Evolutionary conservation across 2,797 vertebrate genomes (phyloP), one percentile per base, ranked within the genome.

Genomic region (Acridotheres tristis): DNA sequence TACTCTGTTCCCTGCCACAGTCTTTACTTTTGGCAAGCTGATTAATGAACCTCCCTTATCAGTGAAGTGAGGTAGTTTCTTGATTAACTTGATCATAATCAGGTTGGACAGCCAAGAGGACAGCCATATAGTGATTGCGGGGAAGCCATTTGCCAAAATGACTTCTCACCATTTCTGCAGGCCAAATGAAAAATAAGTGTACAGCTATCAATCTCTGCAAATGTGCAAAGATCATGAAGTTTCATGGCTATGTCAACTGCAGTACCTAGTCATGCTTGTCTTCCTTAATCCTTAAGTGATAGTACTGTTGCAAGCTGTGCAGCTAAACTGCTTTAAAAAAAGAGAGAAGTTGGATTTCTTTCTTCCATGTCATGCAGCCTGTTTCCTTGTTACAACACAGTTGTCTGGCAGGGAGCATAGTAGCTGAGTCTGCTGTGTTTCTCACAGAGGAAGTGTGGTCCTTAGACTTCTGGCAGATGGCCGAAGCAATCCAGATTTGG

Each of bases 331-430:
- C 23, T 88, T 78, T 11, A 1, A 40, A 15, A 42, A 22, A 50
- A 32, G 8, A n/a, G 9, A 9, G 29, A 25, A 48, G n/a, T n/a
- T 58, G 3, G 5, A 50, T 82, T 79, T 93, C 16, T 50, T 9
- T 69, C 6, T 62, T 36, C 36, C 4, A 1, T 16, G 6, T 66
- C 11, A 16, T 83, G 11, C 26, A 43, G 10, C 6, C 34, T 48
- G 10, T 75, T 88, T 43, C 25, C 27, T 68, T 65, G 13, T 58
- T 72, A 69, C 30, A 55, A 25, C 22, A 54, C 23, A 27, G 20
- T 22, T 89, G 40, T 62, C 55, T 17, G 3, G 9, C 40, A 51
- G 45, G 48, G 40, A 43, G 40, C 6, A 15, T 0, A 0, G 15
- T 7, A 63, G 59, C 61, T 51, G 27, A 43, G 14, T 25, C 61